Evolutionary conservation across 1,140 invertebrate species (phyloP).

Genomic region (Notospermus geniculatus): DNA sequence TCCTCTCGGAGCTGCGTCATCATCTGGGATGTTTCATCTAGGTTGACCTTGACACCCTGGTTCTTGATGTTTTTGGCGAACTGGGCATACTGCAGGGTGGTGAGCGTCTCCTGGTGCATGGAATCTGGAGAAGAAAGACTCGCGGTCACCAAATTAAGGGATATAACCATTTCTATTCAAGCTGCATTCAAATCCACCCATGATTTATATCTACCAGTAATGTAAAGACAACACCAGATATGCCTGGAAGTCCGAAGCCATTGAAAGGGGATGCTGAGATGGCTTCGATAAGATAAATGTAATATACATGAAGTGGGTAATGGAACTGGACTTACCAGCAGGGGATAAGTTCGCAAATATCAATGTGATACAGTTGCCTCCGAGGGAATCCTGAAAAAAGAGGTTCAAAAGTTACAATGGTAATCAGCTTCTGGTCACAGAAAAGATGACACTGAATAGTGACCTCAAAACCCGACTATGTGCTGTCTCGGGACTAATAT

Average conservation of each 20-base stretch:
- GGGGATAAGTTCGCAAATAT: constrained; percentile 98
- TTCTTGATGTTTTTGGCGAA: constrained; percentile 95
- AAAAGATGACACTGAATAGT: neutral
- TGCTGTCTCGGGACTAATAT: no score
- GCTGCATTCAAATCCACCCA: neutral
- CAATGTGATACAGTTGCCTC: constrained; percentile 77
- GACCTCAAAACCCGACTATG: no score
- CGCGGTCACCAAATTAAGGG: no score
- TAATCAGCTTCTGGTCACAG: neutral
- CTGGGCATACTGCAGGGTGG: constrained; percentile 95
- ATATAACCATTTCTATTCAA: neutral
- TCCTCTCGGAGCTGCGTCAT: constrained; percentile 71
- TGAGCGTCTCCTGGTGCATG: constrained; percentile 95
- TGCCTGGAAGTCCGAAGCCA: no score
- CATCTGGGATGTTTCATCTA: constrained; percentile 25
- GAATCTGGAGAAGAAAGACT: constrained; percentile 63
- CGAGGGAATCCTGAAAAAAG: constrained; percentile 73
- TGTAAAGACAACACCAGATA: no score
- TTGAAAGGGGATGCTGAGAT: no score
- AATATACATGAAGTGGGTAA: no score
- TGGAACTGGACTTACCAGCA: constrained; percentile 60
- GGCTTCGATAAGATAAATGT: no score
- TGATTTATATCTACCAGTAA: no score
- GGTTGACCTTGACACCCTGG: constrained; percentile 72
- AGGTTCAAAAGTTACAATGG: neutral